These are phyloP conservation scores for Plebejus anna DNA, from an alignment of 2,888 invertebrate genomes.

Conservation along the genomic window DNA sequence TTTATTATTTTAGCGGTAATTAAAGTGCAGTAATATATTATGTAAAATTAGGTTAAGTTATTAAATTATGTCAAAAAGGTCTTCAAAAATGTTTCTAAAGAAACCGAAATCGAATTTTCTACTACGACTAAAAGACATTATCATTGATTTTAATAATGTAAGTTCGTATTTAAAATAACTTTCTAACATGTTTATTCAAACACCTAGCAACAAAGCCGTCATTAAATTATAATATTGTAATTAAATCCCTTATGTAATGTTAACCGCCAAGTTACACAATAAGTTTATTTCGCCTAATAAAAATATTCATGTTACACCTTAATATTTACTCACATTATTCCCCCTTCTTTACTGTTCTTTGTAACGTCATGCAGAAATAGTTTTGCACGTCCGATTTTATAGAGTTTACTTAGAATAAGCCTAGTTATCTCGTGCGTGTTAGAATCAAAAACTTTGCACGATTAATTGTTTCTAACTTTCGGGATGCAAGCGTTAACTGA, in stretches of 20 bases:
- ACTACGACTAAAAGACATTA: background rate
- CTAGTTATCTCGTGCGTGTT: too few relatives aligned
- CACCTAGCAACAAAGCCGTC: background rate
- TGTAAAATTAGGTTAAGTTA: background rate
- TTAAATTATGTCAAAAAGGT: background rate
- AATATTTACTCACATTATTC: background rate
- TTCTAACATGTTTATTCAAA: conserved; percentile 15
- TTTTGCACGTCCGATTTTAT: background rate
- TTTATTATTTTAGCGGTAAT: conserved; percentile 2
- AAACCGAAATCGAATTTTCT: background rate
- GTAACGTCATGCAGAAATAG: background rate
- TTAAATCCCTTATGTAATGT: conserved; percentile 9
- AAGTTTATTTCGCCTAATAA: background rate
- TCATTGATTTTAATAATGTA: background rate
- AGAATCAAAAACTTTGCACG: too few relatives aligned
- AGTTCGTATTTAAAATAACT: conserved; percentile 9
- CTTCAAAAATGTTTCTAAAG: too few relatives aligned
- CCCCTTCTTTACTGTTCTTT: background rate
- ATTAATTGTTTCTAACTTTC: background rate
- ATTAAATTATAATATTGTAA: background rate
- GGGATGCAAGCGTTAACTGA: too few relatives aligned
- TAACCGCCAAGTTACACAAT: conserved; percentile 5
- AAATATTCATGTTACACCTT: background rate
- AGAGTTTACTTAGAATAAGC: background rate
- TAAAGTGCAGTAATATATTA: background rate